phyloP scores from a whole-genome alignment of 2,797 vertebrate genomes.

The Gallirallus australis region DNA sequence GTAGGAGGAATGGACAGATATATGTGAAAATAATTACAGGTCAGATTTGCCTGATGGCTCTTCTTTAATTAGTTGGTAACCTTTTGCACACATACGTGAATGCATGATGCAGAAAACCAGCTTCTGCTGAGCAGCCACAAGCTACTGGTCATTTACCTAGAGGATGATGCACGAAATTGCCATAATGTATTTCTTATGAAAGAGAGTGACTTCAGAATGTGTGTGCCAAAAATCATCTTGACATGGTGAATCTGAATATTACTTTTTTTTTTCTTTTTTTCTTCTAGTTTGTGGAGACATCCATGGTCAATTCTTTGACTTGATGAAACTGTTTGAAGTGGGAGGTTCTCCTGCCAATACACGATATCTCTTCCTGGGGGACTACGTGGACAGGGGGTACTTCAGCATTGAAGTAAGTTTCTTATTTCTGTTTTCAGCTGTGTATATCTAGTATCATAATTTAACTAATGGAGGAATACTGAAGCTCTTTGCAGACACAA shows the following conservation, averaged over 20 bases:
- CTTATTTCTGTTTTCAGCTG: neutral
- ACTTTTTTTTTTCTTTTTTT: constrained; percentile 37
- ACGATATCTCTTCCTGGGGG: constrained; percentile 98
- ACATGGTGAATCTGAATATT: neutral
- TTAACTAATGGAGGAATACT: neutral
- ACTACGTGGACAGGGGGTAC: constrained; percentile 99
- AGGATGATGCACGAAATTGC: neutral
- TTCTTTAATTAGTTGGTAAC: neutral
- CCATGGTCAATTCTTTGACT: constrained; percentile 98
- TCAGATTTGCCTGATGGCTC: neutral
- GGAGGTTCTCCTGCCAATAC: constrained; percentile 98
- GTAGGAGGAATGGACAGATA: neutral
- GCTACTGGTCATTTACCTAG: neutral
- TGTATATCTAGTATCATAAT: neutral
- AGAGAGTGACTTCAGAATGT: neutral
- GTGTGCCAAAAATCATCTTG: neutral
- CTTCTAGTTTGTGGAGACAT: constrained; percentile 96
- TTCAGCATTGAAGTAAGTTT: constrained; percentile 99
- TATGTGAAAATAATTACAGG: neutral
- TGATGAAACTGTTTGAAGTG: constrained; percentile 99
- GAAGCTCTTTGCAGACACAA: neutral
- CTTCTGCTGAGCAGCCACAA: neutral
- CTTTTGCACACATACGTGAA: neutral
- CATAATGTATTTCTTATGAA: neutral
- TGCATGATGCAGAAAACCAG: neutral